These are phyloP conservation scores for Morpho helenor DNA, from an alignment of 2,888 invertebrate genomes.

Conservation along the genomic window DNA sequence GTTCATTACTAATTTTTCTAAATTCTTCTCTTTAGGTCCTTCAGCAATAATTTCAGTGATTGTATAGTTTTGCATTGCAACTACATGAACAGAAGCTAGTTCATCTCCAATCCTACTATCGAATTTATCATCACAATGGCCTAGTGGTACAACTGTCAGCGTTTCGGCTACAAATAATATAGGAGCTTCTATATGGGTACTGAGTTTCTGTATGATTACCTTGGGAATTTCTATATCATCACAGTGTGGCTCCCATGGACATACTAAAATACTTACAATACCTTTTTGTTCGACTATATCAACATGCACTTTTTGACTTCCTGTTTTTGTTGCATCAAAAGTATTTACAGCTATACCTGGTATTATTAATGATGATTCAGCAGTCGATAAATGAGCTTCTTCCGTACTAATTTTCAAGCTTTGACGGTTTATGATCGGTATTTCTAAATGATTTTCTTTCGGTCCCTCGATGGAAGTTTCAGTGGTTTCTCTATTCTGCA, in stretches of 20 bases:
- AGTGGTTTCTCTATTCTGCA: not conserved
- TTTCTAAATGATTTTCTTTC: slow-evolving; percentile 1
- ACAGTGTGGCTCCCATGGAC: not conserved
- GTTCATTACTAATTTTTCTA: too few species aligned
- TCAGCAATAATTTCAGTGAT: too few species aligned
- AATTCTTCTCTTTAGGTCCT: too few species aligned
- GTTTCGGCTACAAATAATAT: too few species aligned
- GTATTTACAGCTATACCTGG: slow-evolving; percentile 18
- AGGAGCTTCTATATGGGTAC: too few species aligned
- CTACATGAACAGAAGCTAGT: not conserved
- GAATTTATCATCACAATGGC: too few species aligned
- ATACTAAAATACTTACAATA: slow-evolving; percentile 13
- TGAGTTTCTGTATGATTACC: too few species aligned
- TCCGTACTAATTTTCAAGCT: not conserved
- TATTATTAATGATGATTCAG: slow-evolving; percentile 6
- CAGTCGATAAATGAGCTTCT: slow-evolving; percentile 7
- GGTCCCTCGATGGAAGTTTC: not conserved
- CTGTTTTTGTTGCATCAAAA: slow-evolving; percentile 11
- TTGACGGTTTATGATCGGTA: too few species aligned
- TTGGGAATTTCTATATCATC: too few species aligned
- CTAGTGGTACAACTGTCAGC: too few species aligned
- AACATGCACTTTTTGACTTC: slow-evolving; percentile 13
- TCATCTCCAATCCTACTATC: not conserved
- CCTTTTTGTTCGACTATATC: slow-evolving; percentile 23
- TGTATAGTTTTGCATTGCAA: not conserved